Evolutionary conservation across 2,113 vertebrate species (phyloP).

Genomic region (Eudyptes chrysolophus): DNA sequence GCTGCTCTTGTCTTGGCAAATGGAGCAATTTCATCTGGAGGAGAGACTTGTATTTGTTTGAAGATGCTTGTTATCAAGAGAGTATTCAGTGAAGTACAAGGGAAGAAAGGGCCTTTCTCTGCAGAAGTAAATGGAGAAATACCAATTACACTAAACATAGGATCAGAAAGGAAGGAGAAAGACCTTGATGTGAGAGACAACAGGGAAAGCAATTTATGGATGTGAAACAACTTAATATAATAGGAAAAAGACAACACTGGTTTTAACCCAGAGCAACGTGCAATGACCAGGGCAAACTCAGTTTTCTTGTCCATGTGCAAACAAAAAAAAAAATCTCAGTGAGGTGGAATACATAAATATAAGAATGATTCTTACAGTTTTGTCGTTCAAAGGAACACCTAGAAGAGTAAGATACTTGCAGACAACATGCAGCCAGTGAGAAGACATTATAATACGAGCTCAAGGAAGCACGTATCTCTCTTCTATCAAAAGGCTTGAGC

Average conservation of each 20-base stretch:
- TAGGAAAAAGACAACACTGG: neutral
- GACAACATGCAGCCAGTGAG: neutral
- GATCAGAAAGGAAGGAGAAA: neutral
- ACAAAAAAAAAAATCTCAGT: neutral
- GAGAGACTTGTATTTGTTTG: neutral
- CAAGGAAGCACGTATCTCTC: accelerated
- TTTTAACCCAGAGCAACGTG: neutral
- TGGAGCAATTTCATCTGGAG: neutral
- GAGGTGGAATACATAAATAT: neutral
- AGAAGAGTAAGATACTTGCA: neutral
- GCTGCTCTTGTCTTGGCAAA: neutral
- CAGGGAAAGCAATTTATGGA: neutral
- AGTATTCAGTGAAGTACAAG: neutral
- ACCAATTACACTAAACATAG: neutral
- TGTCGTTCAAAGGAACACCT: neutral
- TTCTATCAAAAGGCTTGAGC: neutral
- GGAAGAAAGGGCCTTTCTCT: neutral
- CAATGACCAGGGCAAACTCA: neutral
- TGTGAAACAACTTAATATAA: neutral
- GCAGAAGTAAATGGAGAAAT: neutral
- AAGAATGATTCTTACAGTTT: neutral
- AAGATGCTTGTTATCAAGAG: neutral
- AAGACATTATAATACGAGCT: neutral
- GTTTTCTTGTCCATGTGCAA: neutral
- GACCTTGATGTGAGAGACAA: neutral